A percentile compares a stretch with the other conserved stretches of the same genome.
Conservation (phyloP, 2,888 invertebrate genomes). For the Apotomis capreana region DNA sequence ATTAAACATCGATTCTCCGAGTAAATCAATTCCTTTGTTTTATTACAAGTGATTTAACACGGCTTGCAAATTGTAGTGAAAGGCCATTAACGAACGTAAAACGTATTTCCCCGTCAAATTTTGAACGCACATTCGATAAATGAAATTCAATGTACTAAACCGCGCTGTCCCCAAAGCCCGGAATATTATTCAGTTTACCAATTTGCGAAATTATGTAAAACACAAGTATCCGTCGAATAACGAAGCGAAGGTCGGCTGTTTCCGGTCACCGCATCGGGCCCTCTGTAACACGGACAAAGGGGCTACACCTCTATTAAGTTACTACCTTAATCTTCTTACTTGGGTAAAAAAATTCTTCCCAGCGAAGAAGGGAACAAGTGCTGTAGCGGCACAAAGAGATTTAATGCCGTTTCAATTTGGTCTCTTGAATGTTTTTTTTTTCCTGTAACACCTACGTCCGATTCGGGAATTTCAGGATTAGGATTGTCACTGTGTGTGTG, state of each 20-base stretch:
- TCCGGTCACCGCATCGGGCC: conserved; percentile 26
- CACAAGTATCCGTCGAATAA: conserved; percentile 35
- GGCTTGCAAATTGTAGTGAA: conserved; percentile 4
- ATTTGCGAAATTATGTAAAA: conserved; percentile 35
- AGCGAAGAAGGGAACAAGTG: not conserved
- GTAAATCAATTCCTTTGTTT: not conserved
- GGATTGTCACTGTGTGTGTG: no score
- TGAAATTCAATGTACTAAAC: conserved; percentile 4
- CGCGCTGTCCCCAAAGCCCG: conserved; percentile 4
- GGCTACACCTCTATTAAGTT: conserved; percentile 28
- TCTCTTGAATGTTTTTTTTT: not conserved
- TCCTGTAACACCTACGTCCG: not conserved
- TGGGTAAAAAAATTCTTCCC: conserved; percentile 7
- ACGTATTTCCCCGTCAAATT: conserved; percentile 4
- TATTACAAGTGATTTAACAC: no score
- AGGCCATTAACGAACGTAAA: not conserved
- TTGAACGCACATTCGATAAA: conserved; percentile 3
- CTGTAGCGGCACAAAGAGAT: not conserved
- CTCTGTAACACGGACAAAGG: conserved; percentile 10
- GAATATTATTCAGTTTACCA: conserved; percentile 29
- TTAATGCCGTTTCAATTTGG: not conserved
- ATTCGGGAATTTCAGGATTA: conserved; percentile 7
- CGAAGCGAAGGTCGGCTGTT: conserved; percentile 26
- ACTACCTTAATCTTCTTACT: conserved; percentile 28
- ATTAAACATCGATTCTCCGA: not conserved